Evolutionary conservation across 2,797 vertebrate species (phyloP).

Genomic region (Labroides dimidiatus): DNA sequence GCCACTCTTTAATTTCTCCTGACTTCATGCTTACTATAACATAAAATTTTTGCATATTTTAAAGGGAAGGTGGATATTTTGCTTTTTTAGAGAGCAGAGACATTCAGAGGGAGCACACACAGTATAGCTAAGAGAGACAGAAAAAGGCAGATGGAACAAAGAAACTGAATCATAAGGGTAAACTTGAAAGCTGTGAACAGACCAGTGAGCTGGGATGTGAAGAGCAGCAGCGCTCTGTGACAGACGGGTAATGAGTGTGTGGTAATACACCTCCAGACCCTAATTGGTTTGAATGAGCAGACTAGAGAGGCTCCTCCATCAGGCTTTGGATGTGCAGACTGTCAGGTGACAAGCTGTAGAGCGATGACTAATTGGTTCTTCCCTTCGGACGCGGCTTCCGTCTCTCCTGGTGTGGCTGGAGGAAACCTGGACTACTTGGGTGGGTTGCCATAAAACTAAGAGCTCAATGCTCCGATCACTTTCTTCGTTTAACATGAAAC

Average conservation of each 20-base stretch:
- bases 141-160: conserved; percentile 24
- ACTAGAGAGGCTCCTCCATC: conserved; percentile 74
- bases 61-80: conserved; percentile 56
- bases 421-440: conserved; percentile 37
- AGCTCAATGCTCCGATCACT: conserved; percentile 26
- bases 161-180: conserved; percentile 31
- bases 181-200: conserved; percentile 36
- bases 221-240: conserved; percentile 56
- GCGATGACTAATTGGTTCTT: conserved; percentile 74
- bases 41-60: conserved; percentile 31
- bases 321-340: conserved; percentile 67
- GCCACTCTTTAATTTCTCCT: conserved; percentile 14
- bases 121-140: conserved; percentile 1
- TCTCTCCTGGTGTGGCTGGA: conserved; percentile 33
- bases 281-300: conserved; percentile 78
- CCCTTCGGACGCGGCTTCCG: conserved; percentile 47
- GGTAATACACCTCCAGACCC: conserved; percentile 72
- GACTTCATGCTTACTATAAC: conserved; percentile 33
- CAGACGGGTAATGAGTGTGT: conserved; percentile 72
- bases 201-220: conserved; percentile 49
- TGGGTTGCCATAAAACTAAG: conserved; percentile 26
- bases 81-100: conserved; percentile 15
- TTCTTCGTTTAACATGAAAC: conserved; percentile 12
- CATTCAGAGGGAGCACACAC: not conserved
- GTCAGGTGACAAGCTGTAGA: conserved; percentile 71